phyloP scores from a whole-genome alignment of 1,140 invertebrate species.

The Yoshiicerus persimilis region DNA sequence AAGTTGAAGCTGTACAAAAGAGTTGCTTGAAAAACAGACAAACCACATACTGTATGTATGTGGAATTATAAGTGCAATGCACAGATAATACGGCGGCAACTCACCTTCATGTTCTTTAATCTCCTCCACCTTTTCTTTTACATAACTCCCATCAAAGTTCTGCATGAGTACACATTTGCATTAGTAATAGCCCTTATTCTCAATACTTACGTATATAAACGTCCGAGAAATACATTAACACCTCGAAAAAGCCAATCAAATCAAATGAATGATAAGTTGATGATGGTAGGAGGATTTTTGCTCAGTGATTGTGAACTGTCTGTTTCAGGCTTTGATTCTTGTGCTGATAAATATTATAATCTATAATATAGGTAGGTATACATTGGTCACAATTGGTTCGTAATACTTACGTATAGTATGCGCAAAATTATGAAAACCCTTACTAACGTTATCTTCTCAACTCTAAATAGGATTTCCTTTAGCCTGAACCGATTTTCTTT shows the following conservation, averaged over 20 bases:
- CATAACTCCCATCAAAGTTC: neutral
- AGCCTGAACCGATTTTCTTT: neutral
- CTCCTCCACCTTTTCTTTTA: neutral
- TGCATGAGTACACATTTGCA: neutral
- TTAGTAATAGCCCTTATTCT: neutral
- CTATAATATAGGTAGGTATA: too few species aligned
- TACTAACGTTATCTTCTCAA: too few species aligned
- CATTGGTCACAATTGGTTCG: too few species aligned
- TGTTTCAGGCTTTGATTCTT: neutral
- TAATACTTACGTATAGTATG: too few species aligned
- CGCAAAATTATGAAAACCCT: too few species aligned
- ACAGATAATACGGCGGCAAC: neutral
- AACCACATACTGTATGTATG: neutral
- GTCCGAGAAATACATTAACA: neutral
- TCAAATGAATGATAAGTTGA: conserved; percentile 1
- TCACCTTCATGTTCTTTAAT: neutral
- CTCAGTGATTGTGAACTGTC: neutral
- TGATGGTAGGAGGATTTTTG: conserved; percentile 1
- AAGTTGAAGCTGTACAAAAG: neutral
- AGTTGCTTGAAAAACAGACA: neutral
- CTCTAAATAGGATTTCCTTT: too few species aligned
- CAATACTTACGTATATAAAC: neutral
- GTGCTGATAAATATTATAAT: too few species aligned
- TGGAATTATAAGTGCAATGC: neutral
- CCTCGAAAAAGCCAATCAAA: neutral